phyloP scores from a whole-genome alignment of 2,888 invertebrate genomes.

The Stictocephala bisonia region DNA sequence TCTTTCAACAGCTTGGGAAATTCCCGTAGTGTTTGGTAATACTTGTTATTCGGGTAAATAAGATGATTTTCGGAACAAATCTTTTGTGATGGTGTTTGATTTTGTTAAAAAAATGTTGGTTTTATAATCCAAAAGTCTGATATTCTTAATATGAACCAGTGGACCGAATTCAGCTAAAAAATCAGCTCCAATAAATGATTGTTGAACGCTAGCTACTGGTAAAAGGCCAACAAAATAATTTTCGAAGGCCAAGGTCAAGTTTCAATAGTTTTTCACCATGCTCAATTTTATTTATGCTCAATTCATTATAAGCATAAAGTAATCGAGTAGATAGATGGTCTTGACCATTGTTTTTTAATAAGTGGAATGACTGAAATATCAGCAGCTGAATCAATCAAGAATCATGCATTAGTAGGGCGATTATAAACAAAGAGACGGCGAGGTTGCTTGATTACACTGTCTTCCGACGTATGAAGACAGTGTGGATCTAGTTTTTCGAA shows the following conservation, averaged over 20 bases:
- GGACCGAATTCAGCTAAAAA: constrained; percentile 42
- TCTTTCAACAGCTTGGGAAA: constrained; percentile 32
- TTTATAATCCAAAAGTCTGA: constrained; percentile 38
- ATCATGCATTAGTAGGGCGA: not conserved
- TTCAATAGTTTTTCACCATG: constrained; percentile 41
- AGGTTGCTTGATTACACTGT: not conserved
- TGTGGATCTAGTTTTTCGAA: constrained; percentile 33
- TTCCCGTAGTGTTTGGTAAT: not conserved
- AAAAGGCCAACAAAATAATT: constrained; percentile 49
- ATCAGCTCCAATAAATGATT: constrained; percentile 50
- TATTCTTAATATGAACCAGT: constrained; percentile 40
- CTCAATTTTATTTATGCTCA: constrained; percentile 41
- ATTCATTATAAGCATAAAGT: constrained; percentile 49
- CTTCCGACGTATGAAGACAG: constrained; percentile 47
- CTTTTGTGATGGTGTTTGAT: not conserved
- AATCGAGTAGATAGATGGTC: not conserved
- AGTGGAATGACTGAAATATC: too few relatives aligned
- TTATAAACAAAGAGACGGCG: constrained; percentile 39
- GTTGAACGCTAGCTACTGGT: constrained; percentile 47
- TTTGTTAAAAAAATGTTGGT: not conserved
- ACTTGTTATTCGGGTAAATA: not conserved
- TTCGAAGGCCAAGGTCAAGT: constrained; percentile 47
- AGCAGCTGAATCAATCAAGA: too few relatives aligned
- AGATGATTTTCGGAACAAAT: not conserved
- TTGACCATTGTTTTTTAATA: not conserved